Conservation (phyloP, 2,797 vertebrate genomes). For the Cirrhinus mrigala region DNA sequence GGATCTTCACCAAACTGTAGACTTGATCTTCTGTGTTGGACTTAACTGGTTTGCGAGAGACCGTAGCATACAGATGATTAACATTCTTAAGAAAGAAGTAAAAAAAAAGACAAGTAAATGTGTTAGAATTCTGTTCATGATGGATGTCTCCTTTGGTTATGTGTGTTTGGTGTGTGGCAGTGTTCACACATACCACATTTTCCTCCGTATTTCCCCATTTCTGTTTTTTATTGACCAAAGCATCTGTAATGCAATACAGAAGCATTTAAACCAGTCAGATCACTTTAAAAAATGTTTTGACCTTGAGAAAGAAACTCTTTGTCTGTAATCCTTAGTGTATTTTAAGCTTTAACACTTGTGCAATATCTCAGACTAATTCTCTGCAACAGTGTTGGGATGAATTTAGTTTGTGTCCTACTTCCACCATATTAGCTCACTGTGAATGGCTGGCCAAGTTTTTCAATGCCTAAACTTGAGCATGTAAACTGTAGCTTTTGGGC, state of each 20-base stretch:
- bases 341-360: not conserved
- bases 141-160: not conserved
- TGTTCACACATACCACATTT: not conserved
- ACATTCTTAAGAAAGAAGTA: not conserved
- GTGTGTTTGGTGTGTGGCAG: not conserved
- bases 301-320: not conserved
- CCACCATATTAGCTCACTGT: not conserved
- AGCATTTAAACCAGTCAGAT: not conserved
- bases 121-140: not conserved
- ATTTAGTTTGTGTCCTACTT: not conserved
- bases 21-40: fast-evolving
- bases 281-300: not conserved
- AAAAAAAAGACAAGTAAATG: not conserved
- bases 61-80: constrained; percentile 38
- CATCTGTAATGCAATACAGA: not conserved
- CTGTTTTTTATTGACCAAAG: not conserved
- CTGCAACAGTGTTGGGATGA: not conserved
- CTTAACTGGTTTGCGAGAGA: constrained; percentile 18
- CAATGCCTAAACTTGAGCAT: not conserved
- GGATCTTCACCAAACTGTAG: constrained; percentile 22
- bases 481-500: not conserved
- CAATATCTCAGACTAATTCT: not conserved
- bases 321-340: not conserved
- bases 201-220: not conserved
- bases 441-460: not conserved